Conservation (phyloP, 2,797 vertebrate species). For the Aeoliscus strigatus region DNA sequence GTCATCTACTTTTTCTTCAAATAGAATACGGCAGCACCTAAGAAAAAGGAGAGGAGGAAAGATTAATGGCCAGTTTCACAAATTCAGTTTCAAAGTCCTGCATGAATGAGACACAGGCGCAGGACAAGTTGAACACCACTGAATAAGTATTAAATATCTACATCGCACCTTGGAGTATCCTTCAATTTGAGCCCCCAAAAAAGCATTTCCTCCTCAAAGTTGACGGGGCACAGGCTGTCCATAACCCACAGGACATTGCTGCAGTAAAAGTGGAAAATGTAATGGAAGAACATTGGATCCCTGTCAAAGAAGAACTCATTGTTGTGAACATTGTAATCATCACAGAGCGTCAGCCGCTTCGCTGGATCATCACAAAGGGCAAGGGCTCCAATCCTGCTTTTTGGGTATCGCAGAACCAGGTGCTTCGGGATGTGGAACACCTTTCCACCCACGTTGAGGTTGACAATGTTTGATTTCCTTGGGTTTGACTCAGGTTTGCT, state of each 20-base stretch:
- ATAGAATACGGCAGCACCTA: conserved; percentile 84
- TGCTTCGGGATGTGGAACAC: conserved; percentile 78
- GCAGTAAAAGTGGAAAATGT: conserved; percentile 87
- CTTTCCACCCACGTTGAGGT: conserved; percentile 83
- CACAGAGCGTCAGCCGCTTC: conserved; percentile 81
- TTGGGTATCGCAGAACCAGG: conserved; percentile 72
- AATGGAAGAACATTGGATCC: conserved; percentile 84
- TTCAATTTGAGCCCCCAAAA: conserved; percentile 87
- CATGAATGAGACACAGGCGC: conserved; percentile 5
- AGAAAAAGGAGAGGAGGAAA: conserved; percentile 11
- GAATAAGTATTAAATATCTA: conserved; percentile 3
- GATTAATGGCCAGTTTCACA: neutral
- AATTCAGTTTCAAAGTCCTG: neutral
- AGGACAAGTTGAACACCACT: conserved; percentile 24
- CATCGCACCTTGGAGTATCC: conserved; percentile 71
- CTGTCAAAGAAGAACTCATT: conserved; percentile 90
- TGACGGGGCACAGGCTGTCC: conserved; percentile 84
- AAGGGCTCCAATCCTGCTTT: conserved; percentile 81
- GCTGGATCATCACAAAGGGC: conserved; percentile 74
- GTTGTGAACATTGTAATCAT: conserved; percentile 83
- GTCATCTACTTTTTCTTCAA: conserved; percentile 87
- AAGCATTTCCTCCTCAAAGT: conserved; percentile 84
- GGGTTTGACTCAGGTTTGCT: conserved; percentile 6
- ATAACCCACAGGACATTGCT: conserved; percentile 85
- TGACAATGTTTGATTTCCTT: conserved; percentile 69